These are phyloP conservation scores for Oncorhynchus clarkii DNA, from an alignment of 2,113 vertebrate species.

Conservation along the genomic window DNA sequence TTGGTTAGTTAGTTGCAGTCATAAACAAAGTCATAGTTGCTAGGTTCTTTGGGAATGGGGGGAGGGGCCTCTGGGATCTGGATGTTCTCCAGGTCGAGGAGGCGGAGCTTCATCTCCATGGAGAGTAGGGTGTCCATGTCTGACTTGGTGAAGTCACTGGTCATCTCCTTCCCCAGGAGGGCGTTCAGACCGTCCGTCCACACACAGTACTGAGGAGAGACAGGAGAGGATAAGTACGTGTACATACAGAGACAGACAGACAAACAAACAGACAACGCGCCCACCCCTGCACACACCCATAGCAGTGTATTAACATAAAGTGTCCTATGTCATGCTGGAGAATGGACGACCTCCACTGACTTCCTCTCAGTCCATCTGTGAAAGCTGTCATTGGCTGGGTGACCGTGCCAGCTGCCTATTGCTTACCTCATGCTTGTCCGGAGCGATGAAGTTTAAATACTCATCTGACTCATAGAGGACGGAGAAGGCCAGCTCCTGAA, in stretches of 20 bases:
- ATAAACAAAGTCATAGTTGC: constrained; percentile 99
- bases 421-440: constrained; percentile 98
- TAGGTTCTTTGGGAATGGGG: constrained; percentile 98
- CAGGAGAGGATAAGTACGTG: background rate
- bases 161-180: constrained; percentile 96
- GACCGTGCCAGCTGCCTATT: background rate
- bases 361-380: background rate
- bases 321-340: too few relatives aligned
- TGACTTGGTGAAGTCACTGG: constrained; percentile 91
- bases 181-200: constrained; percentile 98
- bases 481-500: constrained; percentile 96
- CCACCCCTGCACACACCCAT: background rate
- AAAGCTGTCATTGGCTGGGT: background rate
- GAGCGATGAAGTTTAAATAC: constrained; percentile 97
- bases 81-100: constrained; percentile 98
- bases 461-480: constrained; percentile 97
- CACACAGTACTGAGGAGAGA: constrained; percentile 85
- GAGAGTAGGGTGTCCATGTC: constrained; percentile 97
- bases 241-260: background rate
- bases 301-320: background rate
- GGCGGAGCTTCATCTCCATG: constrained; percentile 99
- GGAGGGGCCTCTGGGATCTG: constrained; percentile 97
- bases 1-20: constrained; percentile 89
- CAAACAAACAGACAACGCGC: too few relatives aligned
- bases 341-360: too few relatives aligned